Base-by-base conservation (phyloP, 2,888 invertebrate genomes). In the Therioaphis trifolii region DNA sequence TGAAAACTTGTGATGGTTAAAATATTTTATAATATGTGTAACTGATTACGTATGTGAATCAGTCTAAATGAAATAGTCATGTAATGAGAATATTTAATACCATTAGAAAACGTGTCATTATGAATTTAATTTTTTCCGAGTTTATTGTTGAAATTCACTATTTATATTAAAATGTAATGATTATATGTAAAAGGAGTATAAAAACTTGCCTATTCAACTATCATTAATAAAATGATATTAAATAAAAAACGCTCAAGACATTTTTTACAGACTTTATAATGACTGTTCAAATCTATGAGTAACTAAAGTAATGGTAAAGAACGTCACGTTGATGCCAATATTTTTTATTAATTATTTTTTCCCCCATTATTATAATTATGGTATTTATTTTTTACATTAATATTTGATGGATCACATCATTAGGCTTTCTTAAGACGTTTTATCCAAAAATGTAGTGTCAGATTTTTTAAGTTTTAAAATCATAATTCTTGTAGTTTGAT, bases 291-390 rank as follows among this genome's bases (percentile, higher is more conserved):
- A 72, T 72, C 14, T 29, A 35, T 72, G 35, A 72, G 52, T 49
- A 72, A 52, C 72, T 21, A 35, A 72, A 49, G 14, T 72, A 72
- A 68, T 14, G 72, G 12, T 29, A 49, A 71, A 71, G 40, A 49
- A 52, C n/a, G 52, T 55, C 21, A 55, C 21, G 15, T 55, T 29
- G 52, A 35, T 72, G 52, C 72, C 52, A 52, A 72, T 55, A 72
- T 72, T 72, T n/a, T 58, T 55, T n/a, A 72, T 72, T 72, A 72
- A 72, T 72, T 72, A 72, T 52, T 72, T 72, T 72, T 14, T 52
- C 52, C 52, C 21, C 3, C 12, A 52, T 35, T 52, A 35, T 72
- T 35, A 55, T 72, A 15, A 52, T 72, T 29, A 52, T 72, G 55
- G 21, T 12, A 29, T 12, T 72, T 49, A 46, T 49, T 72, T 72